phyloP scores from a whole-genome alignment of 2,797 vertebrate genomes.

The Phoxinus dragarum region DNA sequence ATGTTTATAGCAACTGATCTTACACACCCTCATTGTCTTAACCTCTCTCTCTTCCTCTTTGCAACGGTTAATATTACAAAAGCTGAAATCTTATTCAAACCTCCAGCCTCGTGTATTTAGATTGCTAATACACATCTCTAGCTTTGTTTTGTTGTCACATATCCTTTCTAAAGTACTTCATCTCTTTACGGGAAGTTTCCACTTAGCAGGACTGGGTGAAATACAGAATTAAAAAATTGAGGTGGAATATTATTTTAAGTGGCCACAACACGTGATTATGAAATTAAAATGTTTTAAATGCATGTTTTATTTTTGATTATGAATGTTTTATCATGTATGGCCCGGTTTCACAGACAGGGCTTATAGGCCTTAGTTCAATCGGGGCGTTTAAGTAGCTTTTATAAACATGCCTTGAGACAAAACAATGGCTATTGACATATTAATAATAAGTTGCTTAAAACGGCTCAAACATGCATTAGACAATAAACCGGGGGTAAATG shows the following conservation, averaged over 20 bases:
- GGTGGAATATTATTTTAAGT: background rate
- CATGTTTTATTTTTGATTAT: background rate
- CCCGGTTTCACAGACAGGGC: too few species aligned
- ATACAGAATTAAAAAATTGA: background rate
- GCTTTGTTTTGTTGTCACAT: background rate
- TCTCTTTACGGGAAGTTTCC: background rate
- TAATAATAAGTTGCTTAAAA: too few species aligned
- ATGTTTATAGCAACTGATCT: slow-evolving; percentile 44
- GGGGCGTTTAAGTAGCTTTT: too few species aligned
- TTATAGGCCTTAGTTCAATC: too few species aligned
- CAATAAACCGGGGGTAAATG: too few species aligned
- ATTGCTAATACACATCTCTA: background rate
- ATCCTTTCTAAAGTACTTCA: background rate
- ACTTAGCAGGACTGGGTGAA: background rate
- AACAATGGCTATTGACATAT: too few species aligned
- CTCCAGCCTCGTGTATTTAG: background rate
- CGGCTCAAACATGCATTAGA: too few species aligned
- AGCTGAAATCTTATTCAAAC: background rate
- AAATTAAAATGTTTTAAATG: background rate
- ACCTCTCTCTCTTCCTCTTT: background rate
- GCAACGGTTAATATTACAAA: background rate
- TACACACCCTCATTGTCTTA: slow-evolving; percentile 13
- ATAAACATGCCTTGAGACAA: too few species aligned
- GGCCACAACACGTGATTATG: background rate
- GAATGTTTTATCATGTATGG: background rate